A percentile compares a stretch with the other conserved stretches of the same genome.
Conservation (phyloP, 2,888 invertebrate species). For the Emmelina monodactyla region DNA sequence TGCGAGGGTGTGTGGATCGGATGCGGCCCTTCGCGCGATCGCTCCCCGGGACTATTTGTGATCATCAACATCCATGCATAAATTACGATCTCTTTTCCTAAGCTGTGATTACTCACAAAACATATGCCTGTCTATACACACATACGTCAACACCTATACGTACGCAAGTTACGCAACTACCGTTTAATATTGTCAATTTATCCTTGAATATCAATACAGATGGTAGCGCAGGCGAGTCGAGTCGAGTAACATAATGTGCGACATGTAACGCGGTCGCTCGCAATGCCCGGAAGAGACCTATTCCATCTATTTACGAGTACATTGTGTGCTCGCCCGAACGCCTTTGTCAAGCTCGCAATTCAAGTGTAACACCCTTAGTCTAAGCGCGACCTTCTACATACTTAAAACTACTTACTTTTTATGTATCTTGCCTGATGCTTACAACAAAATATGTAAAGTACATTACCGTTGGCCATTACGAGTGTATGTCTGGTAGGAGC, state of each 20-base stretch:
- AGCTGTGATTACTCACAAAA: too few relatives aligned
- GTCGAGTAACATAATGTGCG: neutral
- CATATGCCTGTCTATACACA: too few relatives aligned
- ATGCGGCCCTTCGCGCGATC: too few relatives aligned
- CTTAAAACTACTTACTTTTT: constrained; percentile 3
- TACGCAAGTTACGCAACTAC: too few relatives aligned
- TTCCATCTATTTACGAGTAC: constrained; percentile 35
- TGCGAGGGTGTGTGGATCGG: neutral
- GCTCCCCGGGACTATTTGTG: too few relatives aligned
- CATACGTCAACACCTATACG: too few relatives aligned
- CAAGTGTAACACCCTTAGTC: constrained; percentile 24
- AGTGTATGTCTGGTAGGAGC: neutral
- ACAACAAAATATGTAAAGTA: neutral
- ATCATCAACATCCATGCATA: too few relatives aligned
- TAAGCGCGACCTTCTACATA: constrained; percentile 16
- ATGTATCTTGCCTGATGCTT: neutral
- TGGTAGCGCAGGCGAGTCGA: neutral
- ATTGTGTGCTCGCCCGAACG: constrained; percentile 24
- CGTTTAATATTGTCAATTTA: too few relatives aligned
- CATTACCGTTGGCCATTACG: neutral
- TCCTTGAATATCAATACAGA: too few relatives aligned
- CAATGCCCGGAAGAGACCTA: constrained; percentile 32
- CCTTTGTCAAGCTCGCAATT: constrained; percentile 29
- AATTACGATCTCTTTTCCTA: too few relatives aligned
- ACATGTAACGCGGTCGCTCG: neutral